These are phyloP conservation scores for Hyperoplus immaculatus DNA, from an alignment of 2,797 vertebrate species.

Conservation along the genomic window DNA sequence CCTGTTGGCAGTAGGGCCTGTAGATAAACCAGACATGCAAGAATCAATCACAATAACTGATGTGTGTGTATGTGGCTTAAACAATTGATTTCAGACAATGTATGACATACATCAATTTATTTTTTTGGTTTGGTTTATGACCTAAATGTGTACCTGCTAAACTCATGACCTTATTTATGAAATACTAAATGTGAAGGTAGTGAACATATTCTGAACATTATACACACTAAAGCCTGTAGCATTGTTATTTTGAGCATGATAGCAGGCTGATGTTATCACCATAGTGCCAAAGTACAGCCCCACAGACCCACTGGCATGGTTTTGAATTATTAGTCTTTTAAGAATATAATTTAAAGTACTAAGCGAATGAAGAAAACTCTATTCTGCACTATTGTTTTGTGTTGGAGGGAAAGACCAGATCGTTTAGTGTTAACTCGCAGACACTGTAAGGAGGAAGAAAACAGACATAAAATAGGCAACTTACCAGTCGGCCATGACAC, in stretches of 20 bases:
- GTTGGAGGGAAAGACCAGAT: neutral
- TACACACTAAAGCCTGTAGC: too few species aligned
- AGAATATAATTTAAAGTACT: neutral
- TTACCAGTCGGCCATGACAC: constrained; percentile 98
- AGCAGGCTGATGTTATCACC: neutral
- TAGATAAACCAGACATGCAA: neutral
- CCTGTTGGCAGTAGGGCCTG: neutral
- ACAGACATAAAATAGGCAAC: constrained; percentile 49
- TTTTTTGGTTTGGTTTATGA: too few species aligned
- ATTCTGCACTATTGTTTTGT: neutral
- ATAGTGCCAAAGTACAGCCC: neutral
- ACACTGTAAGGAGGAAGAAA: constrained; percentile 10
- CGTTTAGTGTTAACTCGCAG: neutral
- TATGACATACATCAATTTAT: neutral
- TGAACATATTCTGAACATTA: too few species aligned
- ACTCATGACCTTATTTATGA: too few species aligned
- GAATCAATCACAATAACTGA: neutral
- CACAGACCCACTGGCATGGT: neutral
- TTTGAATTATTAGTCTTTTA: neutral
- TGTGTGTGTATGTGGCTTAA: neutral
- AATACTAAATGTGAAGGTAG: too few species aligned
- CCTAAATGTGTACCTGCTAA: too few species aligned
- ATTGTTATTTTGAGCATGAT: neutral
- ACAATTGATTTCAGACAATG: neutral
- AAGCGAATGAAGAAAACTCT: neutral